Conservation (phyloP, 2,888 invertebrate genomes). For the Ennomos quercinarius region DNA sequence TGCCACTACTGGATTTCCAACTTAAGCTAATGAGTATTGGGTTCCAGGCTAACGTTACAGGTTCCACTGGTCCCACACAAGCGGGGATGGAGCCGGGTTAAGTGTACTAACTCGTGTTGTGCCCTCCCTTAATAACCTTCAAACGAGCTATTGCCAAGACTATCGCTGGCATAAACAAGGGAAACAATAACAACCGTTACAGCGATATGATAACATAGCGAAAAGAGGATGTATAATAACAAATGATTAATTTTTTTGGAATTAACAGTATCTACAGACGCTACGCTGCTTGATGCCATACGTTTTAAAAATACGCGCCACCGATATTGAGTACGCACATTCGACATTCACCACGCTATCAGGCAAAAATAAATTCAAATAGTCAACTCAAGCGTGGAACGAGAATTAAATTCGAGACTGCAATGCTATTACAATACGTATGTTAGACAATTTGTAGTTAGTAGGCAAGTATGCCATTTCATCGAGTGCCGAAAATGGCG, state of each 20-base stretch:
- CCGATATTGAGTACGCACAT: conserved; percentile 40
- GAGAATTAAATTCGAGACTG: conserved; percentile 6
- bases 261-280: conserved; percentile 11
- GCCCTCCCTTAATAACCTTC: too few species aligned
- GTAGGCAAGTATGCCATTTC: conserved; percentile 44
- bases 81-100: too few species aligned
- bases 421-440: conserved; percentile 44
- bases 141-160: too few species aligned
- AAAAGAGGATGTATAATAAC: conserved; percentile 5
- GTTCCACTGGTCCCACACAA: too few species aligned
- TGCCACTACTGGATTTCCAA: too few species aligned
- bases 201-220: not conserved
- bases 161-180: too few species aligned
- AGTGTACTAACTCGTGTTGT: too few species aligned
- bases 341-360: conserved; percentile 40
- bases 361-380: conserved; percentile 51
- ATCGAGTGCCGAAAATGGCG: conserved; percentile 67
- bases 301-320: conserved; percentile 75
- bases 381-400: conserved; percentile 22
- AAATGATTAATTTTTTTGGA: not conserved
- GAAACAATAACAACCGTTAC: too few species aligned
- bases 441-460: not conserved
- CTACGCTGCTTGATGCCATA: conserved; percentile 71
- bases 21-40: too few species aligned
- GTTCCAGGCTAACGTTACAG: too few species aligned